Conservation (phyloP, 2,113 vertebrate species). For the Muntiacus reevesi region DNA sequence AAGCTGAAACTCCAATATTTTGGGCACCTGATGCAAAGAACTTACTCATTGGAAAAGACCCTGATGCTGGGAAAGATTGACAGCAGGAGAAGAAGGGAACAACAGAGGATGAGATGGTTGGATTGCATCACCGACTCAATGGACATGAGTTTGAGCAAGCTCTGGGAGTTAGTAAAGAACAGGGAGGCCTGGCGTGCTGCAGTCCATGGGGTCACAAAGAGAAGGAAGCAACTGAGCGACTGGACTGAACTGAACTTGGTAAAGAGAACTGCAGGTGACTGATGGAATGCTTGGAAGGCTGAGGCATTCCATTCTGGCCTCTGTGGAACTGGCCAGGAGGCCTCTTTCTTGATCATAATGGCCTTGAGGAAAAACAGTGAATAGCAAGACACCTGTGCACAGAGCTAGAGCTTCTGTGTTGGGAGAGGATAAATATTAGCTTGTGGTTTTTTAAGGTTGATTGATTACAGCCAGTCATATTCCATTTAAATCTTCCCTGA, state of each 20-base stretch:
- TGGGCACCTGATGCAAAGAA: background rate
- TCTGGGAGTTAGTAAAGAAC: background rate
- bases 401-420: background rate
- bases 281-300: background rate
- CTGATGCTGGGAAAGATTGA: background rate
- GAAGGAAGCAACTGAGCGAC: accelerated
- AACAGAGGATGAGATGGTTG: background rate
- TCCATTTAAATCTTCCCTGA: background rate
- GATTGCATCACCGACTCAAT: background rate
- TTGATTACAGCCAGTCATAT: background rate
- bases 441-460: background rate
- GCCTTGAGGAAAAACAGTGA: background rate
- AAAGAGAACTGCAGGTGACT: background rate
- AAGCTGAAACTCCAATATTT: background rate
- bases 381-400: background rate
- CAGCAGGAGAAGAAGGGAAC: background rate
- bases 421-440: background rate
- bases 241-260: background rate
- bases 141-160: background rate
- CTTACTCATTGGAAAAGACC: background rate
- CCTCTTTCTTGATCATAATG: background rate
- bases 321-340: background rate
- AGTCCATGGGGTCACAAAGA: background rate
- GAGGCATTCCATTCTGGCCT: background rate
- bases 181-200: background rate